Evolutionary conservation across 2,888 invertebrate genomes (phyloP).

Genomic region (Dione juno): DNA sequence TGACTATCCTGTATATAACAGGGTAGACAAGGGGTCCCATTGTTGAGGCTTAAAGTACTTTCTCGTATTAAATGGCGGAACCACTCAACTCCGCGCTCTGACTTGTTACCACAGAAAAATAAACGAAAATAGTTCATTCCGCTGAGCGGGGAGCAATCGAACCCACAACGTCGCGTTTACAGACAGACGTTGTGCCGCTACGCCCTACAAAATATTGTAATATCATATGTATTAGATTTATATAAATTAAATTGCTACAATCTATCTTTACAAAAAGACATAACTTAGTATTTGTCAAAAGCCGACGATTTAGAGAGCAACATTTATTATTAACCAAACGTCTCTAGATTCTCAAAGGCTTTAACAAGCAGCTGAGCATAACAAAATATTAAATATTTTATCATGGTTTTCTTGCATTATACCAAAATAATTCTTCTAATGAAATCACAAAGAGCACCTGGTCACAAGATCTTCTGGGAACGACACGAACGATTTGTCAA

Average conservation of each 20-base stretch:
- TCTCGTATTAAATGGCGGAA: too few species aligned
- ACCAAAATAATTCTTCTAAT: constrained; percentile 22
- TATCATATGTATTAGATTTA: too few species aligned
- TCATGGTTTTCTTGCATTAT: constrained; percentile 18
- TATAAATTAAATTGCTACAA: neutral
- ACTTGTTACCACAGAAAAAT: too few species aligned
- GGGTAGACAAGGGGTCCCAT: too few species aligned
- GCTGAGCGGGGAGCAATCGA: too few species aligned
- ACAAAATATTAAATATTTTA: constrained; percentile 20
- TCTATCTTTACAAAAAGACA: neutral
- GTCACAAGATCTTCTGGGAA: constrained; percentile 12
- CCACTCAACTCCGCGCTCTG: too few species aligned
- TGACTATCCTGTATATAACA: too few species aligned
- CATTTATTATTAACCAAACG: constrained; percentile 6
- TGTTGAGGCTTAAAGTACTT: too few species aligned
- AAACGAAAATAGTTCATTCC: too few species aligned
- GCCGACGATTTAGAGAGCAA: neutral
- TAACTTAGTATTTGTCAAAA: neutral
- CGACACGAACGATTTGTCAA: constrained; percentile 39
- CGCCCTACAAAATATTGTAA: too few species aligned
- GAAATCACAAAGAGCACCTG: constrained; percentile 23
- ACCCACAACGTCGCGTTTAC: too few species aligned
- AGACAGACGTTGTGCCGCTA: too few species aligned
- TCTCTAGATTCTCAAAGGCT: constrained; percentile 6
- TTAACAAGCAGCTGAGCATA: constrained; percentile 6